Conservation (phyloP, 2,797 vertebrate genomes). For the Brachyrhaphis roseni region DNA sequence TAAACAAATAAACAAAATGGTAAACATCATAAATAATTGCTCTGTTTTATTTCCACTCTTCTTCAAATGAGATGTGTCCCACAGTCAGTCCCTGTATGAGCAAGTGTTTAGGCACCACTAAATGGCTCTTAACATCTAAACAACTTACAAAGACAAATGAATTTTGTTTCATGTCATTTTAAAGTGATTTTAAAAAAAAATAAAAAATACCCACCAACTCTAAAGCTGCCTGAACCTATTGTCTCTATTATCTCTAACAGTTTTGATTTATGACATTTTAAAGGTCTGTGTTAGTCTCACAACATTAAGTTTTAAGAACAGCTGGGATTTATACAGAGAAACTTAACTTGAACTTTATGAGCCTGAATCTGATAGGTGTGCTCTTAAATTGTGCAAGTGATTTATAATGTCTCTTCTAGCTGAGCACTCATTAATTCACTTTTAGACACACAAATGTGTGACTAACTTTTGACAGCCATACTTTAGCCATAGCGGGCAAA, state of each 20-base stretch:
- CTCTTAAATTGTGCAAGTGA: not conserved
- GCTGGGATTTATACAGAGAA: not conserved
- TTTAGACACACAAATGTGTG: not conserved
- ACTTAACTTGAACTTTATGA: not conserved
- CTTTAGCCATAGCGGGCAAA: not conserved
- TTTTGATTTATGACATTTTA: slow-evolving; percentile 1
- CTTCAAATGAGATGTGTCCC: not conserved
- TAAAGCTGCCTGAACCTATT: not conserved
- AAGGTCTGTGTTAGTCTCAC: not conserved
- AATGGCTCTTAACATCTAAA: not conserved
- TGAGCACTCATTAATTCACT: not conserved
- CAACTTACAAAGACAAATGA: not conserved
- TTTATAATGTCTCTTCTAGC: not conserved
- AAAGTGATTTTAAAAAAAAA: not conserved
- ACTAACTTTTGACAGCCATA: not conserved
- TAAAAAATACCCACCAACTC: not conserved
- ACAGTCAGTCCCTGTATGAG: not conserved
- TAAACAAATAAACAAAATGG: too few relatives aligned
- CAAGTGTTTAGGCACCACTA: too few relatives aligned
- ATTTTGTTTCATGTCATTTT: not conserved
- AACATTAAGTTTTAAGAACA: not conserved
- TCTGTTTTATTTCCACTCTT: not conserved
- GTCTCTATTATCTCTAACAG: not conserved
- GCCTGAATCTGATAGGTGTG: not conserved
- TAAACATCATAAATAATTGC: too few relatives aligned